Evolutionary conservation across 2,113 vertebrate species (phyloP).

Genomic region (Centropristis striata): DNA sequence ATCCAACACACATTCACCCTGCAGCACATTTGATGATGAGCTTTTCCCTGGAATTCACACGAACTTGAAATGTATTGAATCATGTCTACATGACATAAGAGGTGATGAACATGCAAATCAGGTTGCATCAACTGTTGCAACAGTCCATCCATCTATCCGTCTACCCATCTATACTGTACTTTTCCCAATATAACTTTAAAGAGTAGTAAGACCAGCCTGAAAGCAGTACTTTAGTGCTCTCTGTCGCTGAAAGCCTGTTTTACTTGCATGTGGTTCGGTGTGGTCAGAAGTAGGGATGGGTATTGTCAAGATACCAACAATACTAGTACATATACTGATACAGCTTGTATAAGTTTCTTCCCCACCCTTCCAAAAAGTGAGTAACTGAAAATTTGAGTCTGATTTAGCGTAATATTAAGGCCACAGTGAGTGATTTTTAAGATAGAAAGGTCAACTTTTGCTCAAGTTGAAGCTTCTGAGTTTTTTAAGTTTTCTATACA

Average conservation of each 20-base stretch:
- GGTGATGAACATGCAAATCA: neutral
- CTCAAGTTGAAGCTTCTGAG: no score
- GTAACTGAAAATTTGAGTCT: no score
- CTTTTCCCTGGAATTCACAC: neutral
- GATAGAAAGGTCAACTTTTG: no score
- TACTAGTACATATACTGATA: no score
- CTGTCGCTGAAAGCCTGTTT: neutral
- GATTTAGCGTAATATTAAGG: no score
- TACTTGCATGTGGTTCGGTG: neutral
- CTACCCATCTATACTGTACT: neutral
- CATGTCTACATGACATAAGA: neutral
- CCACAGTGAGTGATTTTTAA: no score
- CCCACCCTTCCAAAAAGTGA: no score
- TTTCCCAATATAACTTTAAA: neutral
- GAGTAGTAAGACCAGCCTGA: neutral
- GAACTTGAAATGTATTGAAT: constrained; percentile 19
- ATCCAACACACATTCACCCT: constrained; percentile 20
- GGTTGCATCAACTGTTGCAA: no score
- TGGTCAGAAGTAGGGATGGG: neutral
- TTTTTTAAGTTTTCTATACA: no score
- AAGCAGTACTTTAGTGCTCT: neutral
- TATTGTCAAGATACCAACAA: no score
- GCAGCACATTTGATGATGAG: neutral
- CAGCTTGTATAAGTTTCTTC: no score
- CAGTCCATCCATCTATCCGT: no score